phyloP scores from a whole-genome alignment of 2,113 vertebrate species.

The Polyodon spathula region DNA sequence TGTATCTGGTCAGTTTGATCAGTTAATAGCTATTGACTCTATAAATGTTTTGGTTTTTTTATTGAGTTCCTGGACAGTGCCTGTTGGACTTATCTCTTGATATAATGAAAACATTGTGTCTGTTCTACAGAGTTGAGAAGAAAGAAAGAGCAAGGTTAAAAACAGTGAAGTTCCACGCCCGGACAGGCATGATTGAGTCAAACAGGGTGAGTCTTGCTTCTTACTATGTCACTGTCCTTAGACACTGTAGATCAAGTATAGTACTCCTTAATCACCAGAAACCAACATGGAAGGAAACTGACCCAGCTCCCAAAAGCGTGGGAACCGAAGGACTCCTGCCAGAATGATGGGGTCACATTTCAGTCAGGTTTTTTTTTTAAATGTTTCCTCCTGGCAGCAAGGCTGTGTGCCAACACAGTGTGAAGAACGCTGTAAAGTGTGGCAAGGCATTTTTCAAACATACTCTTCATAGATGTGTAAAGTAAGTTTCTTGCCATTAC shows the following conservation, averaged over 20 bases:
- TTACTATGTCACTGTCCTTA: neutral
- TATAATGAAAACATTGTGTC: neutral
- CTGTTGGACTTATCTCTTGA: constrained; percentile 1
- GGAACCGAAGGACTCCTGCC: constrained; percentile 37
- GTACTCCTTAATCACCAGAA: no score
- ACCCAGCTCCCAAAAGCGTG: constrained; percentile 43
- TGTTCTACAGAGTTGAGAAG: constrained; percentile 70
- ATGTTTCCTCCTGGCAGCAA: neutral
- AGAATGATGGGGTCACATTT: constrained; percentile 32
- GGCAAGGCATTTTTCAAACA: neutral
- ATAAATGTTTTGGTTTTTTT: neutral
- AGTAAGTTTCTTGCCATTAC: neutral
- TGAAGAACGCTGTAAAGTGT: neutral
- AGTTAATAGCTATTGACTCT: no score
- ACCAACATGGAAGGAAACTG: no score
- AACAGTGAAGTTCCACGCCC: constrained; percentile 96
- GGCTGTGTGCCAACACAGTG: neutral
- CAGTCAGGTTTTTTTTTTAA: constrained; percentile 12
- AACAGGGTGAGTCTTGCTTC: constrained; percentile 79
- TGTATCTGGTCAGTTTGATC: no score
- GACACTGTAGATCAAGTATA: no score
- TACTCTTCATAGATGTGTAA: neutral
- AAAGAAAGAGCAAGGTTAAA: constrained; percentile 95
- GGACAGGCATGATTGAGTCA: constrained; percentile 95
- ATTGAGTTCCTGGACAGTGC: neutral